Base-by-base conservation (phyloP, 2,113 vertebrate species). In the Odocoileus virginianus region DNA sequence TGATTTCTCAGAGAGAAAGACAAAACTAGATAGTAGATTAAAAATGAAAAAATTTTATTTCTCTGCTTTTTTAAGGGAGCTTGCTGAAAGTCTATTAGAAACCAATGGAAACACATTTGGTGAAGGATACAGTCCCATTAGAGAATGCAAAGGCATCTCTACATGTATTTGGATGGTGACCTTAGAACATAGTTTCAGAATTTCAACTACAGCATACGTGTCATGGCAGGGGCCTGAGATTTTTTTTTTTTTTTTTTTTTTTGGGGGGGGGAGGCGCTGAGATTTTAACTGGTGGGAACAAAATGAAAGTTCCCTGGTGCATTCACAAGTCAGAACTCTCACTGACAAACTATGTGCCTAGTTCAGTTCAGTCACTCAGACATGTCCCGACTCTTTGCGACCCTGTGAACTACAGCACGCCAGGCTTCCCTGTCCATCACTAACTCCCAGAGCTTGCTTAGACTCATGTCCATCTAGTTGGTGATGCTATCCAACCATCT, bases 1-100 rank as follows among this genome's bases (percentile, higher is more conserved):
- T 97, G 58, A 95, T 45, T 92, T 98, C 57, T 97, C 30, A 17
- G 57, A 81, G 86, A 89, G 74, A 94, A 95, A 30, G 50, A 28
- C 16, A 95, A 97, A 97, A 27, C 15, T 78, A 94, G 95, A 97
- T 3, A 40, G n/a, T 58, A 6, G 30, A 88, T 54, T 14, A 40
- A 30, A 27, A 43, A 76, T 6, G 14, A 30, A 40, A 9, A 9
- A 3, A 5, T n/a, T 43, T 33, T 12, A 16, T 87, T 86, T 28
- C 12, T 95, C 96, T 97, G 95, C 12, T 14, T 50, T 86, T 14
- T 15, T n/a, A 93, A 95, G n/a, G n/a, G 89, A 71, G 3, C 67
- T 97, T 61, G 25, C 45, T 16, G 45, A 52, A 79, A 90, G 21
- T 28, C 45, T 30, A 7, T 54, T 58, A 78, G 19, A 82, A 89